Percentiles rank a stretch among this genome's conserved stretches.
phyloP scores from a whole-genome alignment of 2,888 invertebrate genomes.

The Sminthurinus aureus region DNA sequence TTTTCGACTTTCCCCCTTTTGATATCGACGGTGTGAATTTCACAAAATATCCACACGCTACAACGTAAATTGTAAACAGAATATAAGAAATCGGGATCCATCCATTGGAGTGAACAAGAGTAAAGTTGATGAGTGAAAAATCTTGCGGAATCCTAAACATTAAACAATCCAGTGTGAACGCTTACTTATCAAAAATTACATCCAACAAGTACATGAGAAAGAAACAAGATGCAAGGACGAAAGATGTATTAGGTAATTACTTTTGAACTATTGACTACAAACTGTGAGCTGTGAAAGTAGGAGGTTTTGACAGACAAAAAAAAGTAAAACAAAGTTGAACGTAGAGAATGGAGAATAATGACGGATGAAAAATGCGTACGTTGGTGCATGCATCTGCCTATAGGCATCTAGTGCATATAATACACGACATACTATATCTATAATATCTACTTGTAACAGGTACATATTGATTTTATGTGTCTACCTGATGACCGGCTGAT shows the following conservation, averaged over 20 bases:
- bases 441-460: background rate
- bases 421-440: no score
- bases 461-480: conserved; percentile 9
- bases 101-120: no score
- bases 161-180: background rate
- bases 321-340: no score
- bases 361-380: background rate
- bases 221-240: background rate
- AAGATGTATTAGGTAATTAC: conserved; percentile 10
- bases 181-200: no score
- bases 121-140: no score
- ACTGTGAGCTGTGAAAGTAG: background rate
- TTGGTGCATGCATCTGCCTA: background rate
- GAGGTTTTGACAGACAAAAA: no score
- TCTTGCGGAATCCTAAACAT: background rate
- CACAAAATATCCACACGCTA: no score
- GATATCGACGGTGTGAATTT: no score
- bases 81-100: no score
- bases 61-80: no score
- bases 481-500: conserved; percentile 18
- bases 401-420: no score
- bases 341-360: background rate
- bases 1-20: no score
- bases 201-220: background rate
- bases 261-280: background rate